Conservation (phyloP, 2,797 vertebrate species). For the Megalops cyprinoides region DNA sequence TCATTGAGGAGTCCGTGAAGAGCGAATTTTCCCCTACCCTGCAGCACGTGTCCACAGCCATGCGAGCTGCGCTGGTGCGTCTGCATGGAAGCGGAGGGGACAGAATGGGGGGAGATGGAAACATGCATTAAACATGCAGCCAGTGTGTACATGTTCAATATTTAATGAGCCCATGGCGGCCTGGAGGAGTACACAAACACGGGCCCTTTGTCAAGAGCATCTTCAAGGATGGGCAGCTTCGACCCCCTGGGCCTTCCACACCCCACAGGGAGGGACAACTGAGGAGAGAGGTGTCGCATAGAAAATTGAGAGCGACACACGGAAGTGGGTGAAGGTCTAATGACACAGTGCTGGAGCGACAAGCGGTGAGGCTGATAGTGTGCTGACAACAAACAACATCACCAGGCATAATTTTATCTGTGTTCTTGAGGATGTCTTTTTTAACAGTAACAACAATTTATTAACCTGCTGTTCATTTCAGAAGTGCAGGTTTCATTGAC, state of each 20-base stretch:
- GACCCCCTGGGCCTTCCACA: not conserved
- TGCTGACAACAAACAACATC: not conserved
- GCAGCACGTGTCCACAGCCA: not conserved
- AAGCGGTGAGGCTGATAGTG: too few relatives aligned
- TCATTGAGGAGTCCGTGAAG: not conserved
- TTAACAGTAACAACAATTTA: not conserved
- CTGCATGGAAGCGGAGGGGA: not conserved
- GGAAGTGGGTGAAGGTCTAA: not conserved
- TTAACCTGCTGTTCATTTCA: not conserved
- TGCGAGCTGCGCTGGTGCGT: not conserved
- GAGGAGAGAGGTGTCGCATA: not conserved
- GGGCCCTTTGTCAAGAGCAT: not conserved
- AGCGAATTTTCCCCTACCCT: not conserved
- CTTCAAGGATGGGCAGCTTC: not conserved
- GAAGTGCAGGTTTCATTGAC: not conserved
- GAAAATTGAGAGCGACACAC: too few relatives aligned
- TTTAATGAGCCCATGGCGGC: not conserved
- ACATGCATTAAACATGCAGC: constrained; percentile 16
- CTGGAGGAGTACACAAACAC: not conserved
- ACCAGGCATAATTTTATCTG: not conserved
- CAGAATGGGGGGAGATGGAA: not conserved
- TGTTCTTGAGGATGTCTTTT: not conserved
- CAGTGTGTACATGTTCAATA: constrained; percentile 10
- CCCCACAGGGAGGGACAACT: not conserved
- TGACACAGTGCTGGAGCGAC: not conserved